Base-by-base conservation (phyloP, 2,888 invertebrate species). In the Prosapia bicincta region DNA sequence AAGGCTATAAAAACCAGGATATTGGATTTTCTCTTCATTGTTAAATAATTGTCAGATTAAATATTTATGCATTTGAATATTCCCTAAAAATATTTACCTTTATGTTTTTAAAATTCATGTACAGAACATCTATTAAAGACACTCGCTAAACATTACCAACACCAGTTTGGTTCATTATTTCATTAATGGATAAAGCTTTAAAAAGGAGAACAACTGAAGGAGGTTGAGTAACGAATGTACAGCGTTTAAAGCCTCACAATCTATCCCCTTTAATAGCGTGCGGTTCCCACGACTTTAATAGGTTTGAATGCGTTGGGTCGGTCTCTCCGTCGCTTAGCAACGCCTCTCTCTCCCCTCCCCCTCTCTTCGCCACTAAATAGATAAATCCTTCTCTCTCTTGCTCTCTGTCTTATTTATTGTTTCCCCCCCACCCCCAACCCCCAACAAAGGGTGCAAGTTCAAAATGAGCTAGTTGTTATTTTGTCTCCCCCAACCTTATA, bases 311-410 rank as follows among this genome's bases (percentile, higher is more conserved):
- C 54, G 73, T 66, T 66, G 67, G 75, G 71, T 66, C 75, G 70
- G 71, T 71, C 26, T 54, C 65, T 32, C 66, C 68, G 54, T 71
- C 54, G 68, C 72, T 32, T 32, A n/a, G 71, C 75, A 70, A 70
- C 72, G 28, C 71, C 69, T 71, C 54, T 67, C 76, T 65, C 70
- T 69, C 71, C 54, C 65, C 74, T 20, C 72, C 73, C 73, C 73
- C 76, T 26, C 74, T 77, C 71, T 65, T 69, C 54, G 54, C 54
- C 73, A 73, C 73, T 73, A 73, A 73, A 73, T 73, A 73, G 73
- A 73, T 73, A 73, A 73, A 73, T 74, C 77, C 54, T 32, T 74
- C 77, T 74, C 74, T 74, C 74, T 71, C 77, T 69, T 32, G 15
- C 77, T 66, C 70, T 65, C 69, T 66, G 54, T 73, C 76, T 65